Evolutionary conservation across 2,797 vertebrate genomes (phyloP), one percentile per base, ranked within the genome.

Genomic region (Thripadectes ignobilis): DNA sequence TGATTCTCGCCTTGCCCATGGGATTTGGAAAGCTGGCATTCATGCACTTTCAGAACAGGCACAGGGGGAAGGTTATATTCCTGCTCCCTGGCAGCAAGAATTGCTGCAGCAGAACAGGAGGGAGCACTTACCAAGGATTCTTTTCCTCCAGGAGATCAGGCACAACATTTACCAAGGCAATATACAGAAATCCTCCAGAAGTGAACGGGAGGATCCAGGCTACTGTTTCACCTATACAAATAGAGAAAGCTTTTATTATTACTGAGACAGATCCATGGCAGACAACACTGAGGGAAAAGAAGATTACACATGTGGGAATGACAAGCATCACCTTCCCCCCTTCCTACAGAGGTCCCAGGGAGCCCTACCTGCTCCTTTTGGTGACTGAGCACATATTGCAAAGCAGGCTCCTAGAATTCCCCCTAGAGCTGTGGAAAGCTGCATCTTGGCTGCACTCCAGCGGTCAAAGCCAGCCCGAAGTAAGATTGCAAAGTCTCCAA

Each of bases 381-480:
- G 98, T 63, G 99, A 99, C 95, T 99, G 99, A 54, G 98, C 96
- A 45, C 98, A 99, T 88, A 99, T 98, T 69, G 99, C 99, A 52
- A 99, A 99, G 94, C 98, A 98, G 51, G 99, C 98, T 26, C 99
- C 99, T 52, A 99, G 92, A 79, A 99, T 97, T 58, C 99, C 99
- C 7, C 99, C 99, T 84, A 99, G 95, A 1, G 99, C 99, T 4
- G 99, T 99, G 36, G 97, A 99, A 91, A 99, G 98, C 98, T 99
- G 99, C 98, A 99, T 98, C 93, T 99, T 99, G 82, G 99, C 99
- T 10, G 99, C 99, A 41, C 98, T 99, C 99, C 99, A 99, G 66
- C 99, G 98, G 97, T 99, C 99, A 94, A 99, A 99, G n/a, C 99
- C 99, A 7, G 99, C 99, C 83, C 99, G 98, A 92, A 99, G 98